phyloP scores from a whole-genome alignment of 1,140 invertebrate species.

The Drosophila bipectinata region DNA sequence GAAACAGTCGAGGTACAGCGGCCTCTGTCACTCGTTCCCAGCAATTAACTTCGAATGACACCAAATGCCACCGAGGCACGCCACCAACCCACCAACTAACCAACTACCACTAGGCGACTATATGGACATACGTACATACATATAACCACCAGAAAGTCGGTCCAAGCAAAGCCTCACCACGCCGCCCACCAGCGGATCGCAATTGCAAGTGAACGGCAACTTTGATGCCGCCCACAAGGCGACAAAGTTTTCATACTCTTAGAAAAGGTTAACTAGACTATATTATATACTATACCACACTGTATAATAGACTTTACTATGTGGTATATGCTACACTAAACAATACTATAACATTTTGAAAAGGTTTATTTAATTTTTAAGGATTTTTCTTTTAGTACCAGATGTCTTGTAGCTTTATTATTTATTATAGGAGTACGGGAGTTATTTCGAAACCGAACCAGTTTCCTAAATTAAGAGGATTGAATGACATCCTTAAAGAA shows the following conservation, averaged over 20 bases:
- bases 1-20: slow-evolving; percentile 32
- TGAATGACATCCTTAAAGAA: background rate
- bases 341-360: too few relatives aligned
- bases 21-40: slow-evolving; percentile 70
- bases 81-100: slow-evolving; percentile 38
- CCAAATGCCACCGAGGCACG: slow-evolving; percentile 79
- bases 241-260: slow-evolving; percentile 42
- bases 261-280: background rate
- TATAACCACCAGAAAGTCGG: slow-evolving; percentile 23
- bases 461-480: too few relatives aligned
- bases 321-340: too few relatives aligned
- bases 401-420: too few relatives aligned
- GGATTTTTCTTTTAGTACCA: too few relatives aligned
- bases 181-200: slow-evolving; percentile 67
- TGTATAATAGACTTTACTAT: too few relatives aligned
- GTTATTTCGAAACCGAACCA: too few relatives aligned
- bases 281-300: too few relatives aligned
- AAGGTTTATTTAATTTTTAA: too few relatives aligned
- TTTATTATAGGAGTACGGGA: too few relatives aligned
- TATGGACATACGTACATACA: background rate
- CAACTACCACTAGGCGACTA: slow-evolving; percentile 4
- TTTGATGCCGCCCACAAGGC: slow-evolving; percentile 75
- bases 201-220: slow-evolving; percentile 79
- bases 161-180: slow-evolving; percentile 26
- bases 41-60: slow-evolving; percentile 83